A percentile compares a stretch with the other conserved stretches of the same genome.
phyloP scores from a whole-genome alignment of 1,140 invertebrate genomes.

The Pseudoatta argentina region DNA sequence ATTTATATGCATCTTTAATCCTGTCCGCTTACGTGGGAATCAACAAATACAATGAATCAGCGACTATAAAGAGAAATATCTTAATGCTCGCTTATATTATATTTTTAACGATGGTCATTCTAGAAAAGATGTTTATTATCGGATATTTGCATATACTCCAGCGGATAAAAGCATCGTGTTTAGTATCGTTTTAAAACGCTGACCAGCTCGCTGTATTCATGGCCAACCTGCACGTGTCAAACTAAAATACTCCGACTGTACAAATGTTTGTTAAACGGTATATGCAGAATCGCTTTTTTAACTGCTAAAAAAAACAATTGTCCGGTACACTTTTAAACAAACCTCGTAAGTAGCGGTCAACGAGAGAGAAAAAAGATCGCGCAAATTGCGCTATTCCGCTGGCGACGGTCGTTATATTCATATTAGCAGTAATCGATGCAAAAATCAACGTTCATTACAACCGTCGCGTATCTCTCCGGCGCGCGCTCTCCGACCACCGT shows the following conservation, averaged over 20 bases:
- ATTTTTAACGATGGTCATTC: background rate
- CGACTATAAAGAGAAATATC: background rate
- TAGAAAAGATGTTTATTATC: background rate
- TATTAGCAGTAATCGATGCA: constrained; percentile 15
- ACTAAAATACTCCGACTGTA: constrained; percentile 23
- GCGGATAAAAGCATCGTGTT: background rate
- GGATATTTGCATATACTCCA: background rate
- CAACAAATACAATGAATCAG: background rate
- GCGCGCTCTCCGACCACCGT: background rate
- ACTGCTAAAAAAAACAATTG: constrained; percentile 3
- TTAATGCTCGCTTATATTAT: no score
- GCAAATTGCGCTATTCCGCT: background rate
- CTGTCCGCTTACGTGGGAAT: background rate
- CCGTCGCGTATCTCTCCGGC: background rate
- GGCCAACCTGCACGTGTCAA: background rate
- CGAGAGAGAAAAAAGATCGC: background rate
- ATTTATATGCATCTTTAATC: background rate
- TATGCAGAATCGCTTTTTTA: constrained; percentile 2
- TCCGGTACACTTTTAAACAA: background rate
- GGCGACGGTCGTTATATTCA: background rate
- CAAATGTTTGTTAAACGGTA: background rate
- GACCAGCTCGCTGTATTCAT: background rate
- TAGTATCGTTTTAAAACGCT: constrained; percentile 11
- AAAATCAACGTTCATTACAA: background rate
- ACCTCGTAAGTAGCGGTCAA: background rate